Percentiles rank a stretch among this genome's conserved stretches.
These are phyloP conservation scores for Pediacus dermestoides DNA, from an alignment of 2,888 invertebrate species.

Conservation along the genomic window DNA sequence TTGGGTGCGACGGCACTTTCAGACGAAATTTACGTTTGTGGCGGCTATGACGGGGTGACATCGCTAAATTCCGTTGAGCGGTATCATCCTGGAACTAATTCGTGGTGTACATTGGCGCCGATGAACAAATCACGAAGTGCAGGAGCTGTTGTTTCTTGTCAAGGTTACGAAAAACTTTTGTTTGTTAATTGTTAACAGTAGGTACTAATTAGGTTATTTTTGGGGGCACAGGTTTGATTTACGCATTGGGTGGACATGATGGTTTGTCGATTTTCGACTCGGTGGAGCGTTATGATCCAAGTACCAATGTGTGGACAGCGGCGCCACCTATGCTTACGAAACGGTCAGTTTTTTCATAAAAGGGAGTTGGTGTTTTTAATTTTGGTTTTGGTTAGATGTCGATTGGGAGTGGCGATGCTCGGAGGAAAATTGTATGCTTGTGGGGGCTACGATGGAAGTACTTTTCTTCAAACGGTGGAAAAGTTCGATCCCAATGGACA, in stretches of 20 bases:
- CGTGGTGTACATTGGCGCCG: slow-evolving; percentile 69
- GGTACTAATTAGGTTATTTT: too few species aligned
- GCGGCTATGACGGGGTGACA: slow-evolving; percentile 81
- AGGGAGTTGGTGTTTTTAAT: slow-evolving; percentile 8
- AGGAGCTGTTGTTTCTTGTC: slow-evolving; percentile 49
- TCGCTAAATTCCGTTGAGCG: slow-evolving; percentile 80
- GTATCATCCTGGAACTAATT: slow-evolving; percentile 69
- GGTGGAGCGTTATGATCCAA: slow-evolving; percentile 76
- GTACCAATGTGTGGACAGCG: slow-evolving; percentile 67
- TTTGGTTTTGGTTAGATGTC: slow-evolving; percentile 55
- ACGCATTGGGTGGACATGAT: slow-evolving; percentile 84
- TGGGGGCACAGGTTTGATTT: slow-evolving; percentile 64
- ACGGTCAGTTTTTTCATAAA: slow-evolving; percentile 41
- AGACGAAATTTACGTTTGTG: slow-evolving; percentile 77
- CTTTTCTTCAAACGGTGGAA: slow-evolving; percentile 78
- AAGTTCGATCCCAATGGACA: slow-evolving; percentile 72
- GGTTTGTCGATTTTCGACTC: slow-evolving; percentile 84
- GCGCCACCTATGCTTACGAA: slow-evolving; percentile 77
- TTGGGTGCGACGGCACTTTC: slow-evolving; percentile 78
- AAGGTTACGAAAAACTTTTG: slow-evolving; percentile 31
- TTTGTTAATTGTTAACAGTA: neutral
- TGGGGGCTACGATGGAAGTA: slow-evolving; percentile 81
- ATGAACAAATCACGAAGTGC: slow-evolving; percentile 63
- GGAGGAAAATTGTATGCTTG: slow-evolving; percentile 80
- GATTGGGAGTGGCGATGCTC: slow-evolving; percentile 76